These are phyloP conservation scores for Cylindroiulus punctatus DNA, from an alignment of 2,888 invertebrate genomes.

Conservation along the genomic window DNA sequence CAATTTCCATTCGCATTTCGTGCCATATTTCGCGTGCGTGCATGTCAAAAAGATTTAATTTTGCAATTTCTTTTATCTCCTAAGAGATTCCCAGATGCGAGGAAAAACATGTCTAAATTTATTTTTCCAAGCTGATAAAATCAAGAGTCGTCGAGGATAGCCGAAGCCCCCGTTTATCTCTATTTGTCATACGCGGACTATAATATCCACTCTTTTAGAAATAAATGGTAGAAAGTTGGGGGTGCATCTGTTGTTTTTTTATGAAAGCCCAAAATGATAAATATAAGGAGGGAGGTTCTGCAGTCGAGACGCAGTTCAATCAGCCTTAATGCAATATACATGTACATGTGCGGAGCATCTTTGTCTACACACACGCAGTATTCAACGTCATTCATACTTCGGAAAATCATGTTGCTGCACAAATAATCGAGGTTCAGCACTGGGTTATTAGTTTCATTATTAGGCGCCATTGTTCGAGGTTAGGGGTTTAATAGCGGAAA, in stretches of 20 bases:
- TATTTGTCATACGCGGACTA: conserved; percentile 24
- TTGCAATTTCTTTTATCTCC: conserved; percentile 28
- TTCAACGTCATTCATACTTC: not conserved
- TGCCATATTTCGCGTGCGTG: conserved; percentile 14
- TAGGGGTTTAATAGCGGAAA: not conserved
- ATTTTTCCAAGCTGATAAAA: not conserved
- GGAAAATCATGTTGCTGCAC: too few relatives aligned
- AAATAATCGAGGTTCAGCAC: not conserved
- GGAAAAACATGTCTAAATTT: conserved; percentile 20
- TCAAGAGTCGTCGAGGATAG: conserved; percentile 28
- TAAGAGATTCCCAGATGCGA: not conserved
- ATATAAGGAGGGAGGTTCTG: not conserved
- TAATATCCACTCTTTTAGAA: conserved; percentile 5
- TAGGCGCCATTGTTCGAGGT: not conserved
- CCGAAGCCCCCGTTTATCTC: not conserved
- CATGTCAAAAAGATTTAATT: conserved; percentile 34
- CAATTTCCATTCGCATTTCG: not conserved
- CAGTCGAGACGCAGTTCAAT: not conserved
- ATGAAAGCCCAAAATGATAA: not conserved
- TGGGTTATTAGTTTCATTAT: not conserved
- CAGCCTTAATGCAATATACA: not conserved
- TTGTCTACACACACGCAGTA: not conserved
- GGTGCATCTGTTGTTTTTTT: not conserved
- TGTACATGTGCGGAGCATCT: not conserved
- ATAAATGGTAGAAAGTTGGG: not conserved